Evolutionary conservation across 2,797 vertebrate genomes (phyloP).

Genomic region (Pagetopsis macropterus): DNA sequence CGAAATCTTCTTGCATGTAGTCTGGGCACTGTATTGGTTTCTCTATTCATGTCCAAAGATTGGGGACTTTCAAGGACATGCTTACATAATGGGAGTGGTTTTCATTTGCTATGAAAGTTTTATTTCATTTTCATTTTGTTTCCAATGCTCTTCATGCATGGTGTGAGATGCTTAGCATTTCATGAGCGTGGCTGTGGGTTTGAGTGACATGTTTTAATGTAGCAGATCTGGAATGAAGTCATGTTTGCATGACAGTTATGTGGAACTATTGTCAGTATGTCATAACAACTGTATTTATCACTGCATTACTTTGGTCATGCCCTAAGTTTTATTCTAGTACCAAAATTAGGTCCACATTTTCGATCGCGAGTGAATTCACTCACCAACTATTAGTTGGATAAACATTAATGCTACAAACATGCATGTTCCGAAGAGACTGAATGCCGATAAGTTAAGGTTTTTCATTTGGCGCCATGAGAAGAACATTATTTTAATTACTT

Average conservation of each 20-base stretch:
- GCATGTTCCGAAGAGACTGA: neutral
- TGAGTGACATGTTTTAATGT: conserved; percentile 12
- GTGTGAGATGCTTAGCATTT: neutral
- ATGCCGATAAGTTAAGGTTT: neutral
- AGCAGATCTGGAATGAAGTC: conserved; percentile 26
- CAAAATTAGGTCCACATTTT: neutral
- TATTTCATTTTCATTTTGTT: conserved; percentile 19
- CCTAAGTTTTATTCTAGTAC: neutral
- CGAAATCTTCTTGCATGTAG: conserved; percentile 41
- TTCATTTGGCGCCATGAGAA: neutral
- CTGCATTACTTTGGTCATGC: neutral
- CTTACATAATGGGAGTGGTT: conserved; percentile 39
- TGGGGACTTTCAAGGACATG: neutral
- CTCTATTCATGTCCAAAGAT: conserved; percentile 43
- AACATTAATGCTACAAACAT: neutral
- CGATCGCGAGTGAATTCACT: neutral
- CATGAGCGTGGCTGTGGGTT: neutral
- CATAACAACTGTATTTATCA: neutral
- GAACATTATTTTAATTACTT: neutral
- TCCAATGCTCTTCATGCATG: conserved; percentile 17
- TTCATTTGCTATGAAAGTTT: conserved; percentile 29
- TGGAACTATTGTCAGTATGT: conserved; percentile 4
- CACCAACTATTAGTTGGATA: neutral
- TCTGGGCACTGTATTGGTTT: conserved; percentile 46
- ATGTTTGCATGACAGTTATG: conserved; percentile 27